Evolutionary conservation across 2,888 invertebrate species (phyloP), one percentile per base, ranked within the genome.

Genomic region (Chloromyia formosa): DNA sequence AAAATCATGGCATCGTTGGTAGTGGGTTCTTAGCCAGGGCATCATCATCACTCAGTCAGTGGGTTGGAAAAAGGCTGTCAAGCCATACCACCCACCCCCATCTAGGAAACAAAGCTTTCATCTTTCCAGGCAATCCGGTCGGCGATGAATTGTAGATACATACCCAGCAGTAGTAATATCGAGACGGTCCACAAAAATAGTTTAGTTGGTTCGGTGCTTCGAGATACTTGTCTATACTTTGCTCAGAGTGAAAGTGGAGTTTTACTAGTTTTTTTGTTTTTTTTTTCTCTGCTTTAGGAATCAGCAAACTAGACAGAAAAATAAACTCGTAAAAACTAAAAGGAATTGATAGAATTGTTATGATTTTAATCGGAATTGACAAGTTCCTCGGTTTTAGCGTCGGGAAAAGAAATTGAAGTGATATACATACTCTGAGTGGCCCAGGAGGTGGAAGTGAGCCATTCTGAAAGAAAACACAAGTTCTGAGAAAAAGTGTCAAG

Each of bases 101-200:
- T 42, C 42, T 42, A n/a, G 49, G 49, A n/a, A n/a, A 10, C 16
- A n/a, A 49, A 49, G 49, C 49, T 49, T 49, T 49, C 49, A n/a
- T 12, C 16, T 49, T 49, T 49, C 49, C 49, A 49, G 49, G 49
- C 49, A n/a, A 5, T 49, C 49, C 49, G 49, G 16, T 12, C 49
- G 14, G 16, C 3, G 16, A 10, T 49, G 49, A 49, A 49, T 49
- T 49, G 49, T 49, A 49, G 49, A 49, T 49, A n/a, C 14, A 49
- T 49, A n/a, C 16, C 49, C 12, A 49, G 14, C 49, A 49, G 49
- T 49, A 49, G 49, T 49, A 49, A 49, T 49, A 49, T 3, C 49
- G 49, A 12, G 16, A 49, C 49, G 49, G 49, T 49, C 49, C 49
- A 49, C 49, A 49, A 49, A 49, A n/a, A 49, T 49, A 49, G 49